phyloP scores from a whole-genome alignment of 1,140 invertebrate genomes.

The Megalopta genalis region DNA sequence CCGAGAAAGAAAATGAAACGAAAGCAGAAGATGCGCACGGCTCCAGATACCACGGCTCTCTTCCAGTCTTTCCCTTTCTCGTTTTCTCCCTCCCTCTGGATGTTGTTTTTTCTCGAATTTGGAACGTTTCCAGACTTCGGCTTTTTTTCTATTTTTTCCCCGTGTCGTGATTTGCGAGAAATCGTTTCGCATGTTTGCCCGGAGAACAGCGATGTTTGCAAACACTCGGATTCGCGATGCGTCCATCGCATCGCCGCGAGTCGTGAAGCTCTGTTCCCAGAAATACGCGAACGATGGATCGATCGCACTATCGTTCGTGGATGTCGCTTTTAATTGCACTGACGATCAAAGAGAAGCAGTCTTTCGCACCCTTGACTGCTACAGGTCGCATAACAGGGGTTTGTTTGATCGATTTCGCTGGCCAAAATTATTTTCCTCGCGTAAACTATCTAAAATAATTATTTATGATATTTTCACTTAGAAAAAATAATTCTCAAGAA shows the following conservation, averaged over 20 bases:
- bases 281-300: not conserved
- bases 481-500: too few species aligned
- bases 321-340: too few species aligned
- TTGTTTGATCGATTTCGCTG: too few species aligned
- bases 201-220: not conserved
- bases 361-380: too few species aligned
- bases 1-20: constrained; percentile 10
- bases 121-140: not conserved
- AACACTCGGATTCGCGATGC: not conserved
- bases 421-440: too few species aligned
- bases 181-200: constrained; percentile 24
- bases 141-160: not conserved
- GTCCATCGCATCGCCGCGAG: not conserved
- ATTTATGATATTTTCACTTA: too few species aligned
- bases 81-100: too few species aligned
- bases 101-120: constrained; percentile 8
- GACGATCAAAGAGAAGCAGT: too few species aligned
- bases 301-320: too few species aligned
- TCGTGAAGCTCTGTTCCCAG: not conserved
- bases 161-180: not conserved
- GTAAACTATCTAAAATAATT: too few species aligned
- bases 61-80: too few species aligned
- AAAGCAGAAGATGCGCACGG: not conserved
- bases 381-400: too few species aligned
- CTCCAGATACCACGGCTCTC: constrained; percentile 1